These are phyloP conservation scores for Pristionchus arcanus DNA, from an alignment of 2,888 invertebrate genomes.

Conservation along the genomic window DNA sequence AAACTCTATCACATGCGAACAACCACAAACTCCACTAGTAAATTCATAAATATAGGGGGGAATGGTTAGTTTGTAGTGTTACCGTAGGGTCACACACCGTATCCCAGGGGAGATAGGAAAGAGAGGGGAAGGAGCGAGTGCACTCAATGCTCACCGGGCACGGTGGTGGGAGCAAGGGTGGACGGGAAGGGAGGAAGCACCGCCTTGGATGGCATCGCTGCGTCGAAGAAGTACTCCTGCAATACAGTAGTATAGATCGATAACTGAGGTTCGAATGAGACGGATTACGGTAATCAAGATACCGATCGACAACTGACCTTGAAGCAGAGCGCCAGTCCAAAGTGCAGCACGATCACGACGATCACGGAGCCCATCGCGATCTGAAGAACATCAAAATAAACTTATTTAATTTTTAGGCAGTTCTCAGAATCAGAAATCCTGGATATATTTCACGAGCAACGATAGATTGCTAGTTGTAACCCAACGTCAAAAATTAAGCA, in stretches of 20 bases:
- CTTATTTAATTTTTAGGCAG: background rate
- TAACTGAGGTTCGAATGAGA: background rate
- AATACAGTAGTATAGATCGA: background rate
- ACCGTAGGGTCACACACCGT: background rate
- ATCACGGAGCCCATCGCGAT: slow-evolving; percentile 85
- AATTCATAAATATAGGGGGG: background rate
- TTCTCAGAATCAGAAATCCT: background rate
- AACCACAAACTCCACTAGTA: background rate
- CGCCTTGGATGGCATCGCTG: slow-evolving; percentile 57
- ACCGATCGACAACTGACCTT: slow-evolving; percentile 82
- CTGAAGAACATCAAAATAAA: slow-evolving; percentile 74
- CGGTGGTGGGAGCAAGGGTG: background rate
- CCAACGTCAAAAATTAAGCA: too few relatives aligned
- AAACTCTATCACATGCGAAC: background rate
- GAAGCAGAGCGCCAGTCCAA: slow-evolving; percentile 90
- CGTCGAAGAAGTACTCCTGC: slow-evolving; percentile 73
- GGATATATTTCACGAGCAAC: too few relatives aligned
- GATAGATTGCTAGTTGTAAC: too few relatives aligned
- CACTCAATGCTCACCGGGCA: slow-evolving; percentile 1
- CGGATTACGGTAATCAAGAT: background rate
- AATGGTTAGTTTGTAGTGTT: background rate
- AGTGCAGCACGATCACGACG: slow-evolving; percentile 87
- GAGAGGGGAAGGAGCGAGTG: background rate
- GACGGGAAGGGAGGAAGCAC: slow-evolving; percentile 58
- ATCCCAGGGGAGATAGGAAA: background rate